Base-by-base conservation (phyloP, 2,888 invertebrate genomes). In the Dexiosoma caninum region DNA sequence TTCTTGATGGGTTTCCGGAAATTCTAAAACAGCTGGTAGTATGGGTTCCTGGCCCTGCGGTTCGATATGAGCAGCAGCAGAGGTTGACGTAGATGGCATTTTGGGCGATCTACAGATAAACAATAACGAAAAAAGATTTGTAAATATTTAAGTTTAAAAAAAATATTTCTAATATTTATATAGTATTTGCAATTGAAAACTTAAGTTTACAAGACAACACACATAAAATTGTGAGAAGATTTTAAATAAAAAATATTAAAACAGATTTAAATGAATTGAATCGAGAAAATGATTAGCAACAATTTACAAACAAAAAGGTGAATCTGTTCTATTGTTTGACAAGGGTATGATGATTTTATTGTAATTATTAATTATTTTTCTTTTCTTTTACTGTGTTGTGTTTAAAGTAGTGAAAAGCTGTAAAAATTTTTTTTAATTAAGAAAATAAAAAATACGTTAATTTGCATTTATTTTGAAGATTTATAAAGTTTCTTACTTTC, bases 1-100 rank as follows among this genome's bases (percentile, higher is more conserved):
- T 88, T 97, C 97, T 91, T 98, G 98, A 21, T 96, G 96, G 84
- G 97, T 97, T 91, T 98, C 98, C 23, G 97, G 95, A 90, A 98
- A 97, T 91, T 98, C 98, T 84, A 98, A 91, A 21, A 97, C 96
- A 0, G 98, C 98, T 5, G 98, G 98, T 83, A 98, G 92, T 85
- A 97, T 97, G 21, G 96, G 95, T 91, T 97, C 97, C 85, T 95
- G 95, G 2, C 96, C 96, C 62, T 94, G 92, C 9, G 92, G 86
- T 64, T 89, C 88, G 57, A 81, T 81, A 32, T 81, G 81, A 55
- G 81, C 81, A 40, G 81, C 77, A 10, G 81, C 77, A 40, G 81
- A 81, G 3, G 83, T 76, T n/a, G 86, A 85, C 30, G 85, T 80
- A 51, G 86, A 85, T 9, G 86, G 83, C 83, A 86, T 84, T 85